Percentiles rank a stretch among this genome's conserved stretches.
Evolutionary conservation across 2,888 invertebrate genomes (phyloP).

Genomic region (Salpingus planirostris): DNA sequence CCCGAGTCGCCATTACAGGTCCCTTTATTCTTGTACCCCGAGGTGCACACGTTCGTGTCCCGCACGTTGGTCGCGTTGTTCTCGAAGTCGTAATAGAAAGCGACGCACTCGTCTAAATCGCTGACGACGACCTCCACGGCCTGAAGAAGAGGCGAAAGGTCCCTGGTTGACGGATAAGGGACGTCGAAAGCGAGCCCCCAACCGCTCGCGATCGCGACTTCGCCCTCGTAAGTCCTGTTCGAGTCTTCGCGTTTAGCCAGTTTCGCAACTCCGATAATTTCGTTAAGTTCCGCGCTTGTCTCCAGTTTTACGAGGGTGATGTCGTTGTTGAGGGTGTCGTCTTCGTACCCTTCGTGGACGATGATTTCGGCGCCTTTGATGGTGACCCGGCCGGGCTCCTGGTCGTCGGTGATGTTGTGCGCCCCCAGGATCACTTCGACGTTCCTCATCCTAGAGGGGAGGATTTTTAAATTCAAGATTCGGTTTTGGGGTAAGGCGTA

Average conservation of each 20-base stretch:
- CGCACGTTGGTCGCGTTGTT: background rate
- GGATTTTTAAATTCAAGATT: background rate
- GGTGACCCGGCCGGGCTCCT: constrained; percentile 16
- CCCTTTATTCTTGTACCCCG: constrained; percentile 21
- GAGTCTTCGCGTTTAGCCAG: constrained; percentile 19
- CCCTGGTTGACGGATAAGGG: constrained; percentile 13
- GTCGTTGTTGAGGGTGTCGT: constrained; percentile 17
- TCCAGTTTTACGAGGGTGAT: constrained; percentile 22
- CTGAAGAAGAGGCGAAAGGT: constrained; percentile 19
- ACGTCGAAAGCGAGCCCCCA: constrained; percentile 24
- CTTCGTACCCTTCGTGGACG: constrained; percentile 18
- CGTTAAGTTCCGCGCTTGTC: constrained; percentile 14
- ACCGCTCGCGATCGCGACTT: constrained; percentile 18
- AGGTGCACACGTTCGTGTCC: constrained; percentile 21
- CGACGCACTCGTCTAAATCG: constrained; percentile 17
- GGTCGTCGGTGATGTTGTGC: constrained; percentile 19
- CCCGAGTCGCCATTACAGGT: constrained; percentile 26
- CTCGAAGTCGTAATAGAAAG: constrained; percentile 16
- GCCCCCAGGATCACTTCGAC: constrained; percentile 25
- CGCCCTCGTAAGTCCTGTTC: constrained; percentile 10
- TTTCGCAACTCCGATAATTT: constrained; percentile 15
- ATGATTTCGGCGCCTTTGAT: constrained; percentile 14
- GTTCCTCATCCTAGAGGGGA: constrained; percentile 11
- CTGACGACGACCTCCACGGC: constrained; percentile 19
- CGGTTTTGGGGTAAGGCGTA: constrained; percentile 3